Percentiles rank a stretch among this genome's conserved stretches.
Evolutionary conservation across 2,888 invertebrate species (phyloP).

Genomic region (Ommatoiulus sabulosus): DNA sequence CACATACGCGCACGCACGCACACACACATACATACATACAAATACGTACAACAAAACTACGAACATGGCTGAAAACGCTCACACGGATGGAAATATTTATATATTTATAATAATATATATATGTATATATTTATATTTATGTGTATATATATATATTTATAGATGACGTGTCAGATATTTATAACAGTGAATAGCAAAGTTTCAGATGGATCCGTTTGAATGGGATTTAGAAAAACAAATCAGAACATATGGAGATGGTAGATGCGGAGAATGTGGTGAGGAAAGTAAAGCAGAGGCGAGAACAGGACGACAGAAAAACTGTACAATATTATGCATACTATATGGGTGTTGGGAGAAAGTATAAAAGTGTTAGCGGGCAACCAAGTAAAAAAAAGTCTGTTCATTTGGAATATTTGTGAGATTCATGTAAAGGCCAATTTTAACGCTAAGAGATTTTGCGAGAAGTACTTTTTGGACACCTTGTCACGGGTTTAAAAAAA

Average conservation of each 20-base stretch:
- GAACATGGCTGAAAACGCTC: neutral
- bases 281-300: neutral
- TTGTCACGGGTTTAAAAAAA: too few species aligned
- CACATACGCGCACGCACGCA: neutral
- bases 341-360: neutral
- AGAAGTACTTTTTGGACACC: too few species aligned
- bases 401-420: neutral
- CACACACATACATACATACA: neutral
- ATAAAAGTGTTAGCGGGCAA: neutral
- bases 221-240: neutral
- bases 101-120: constrained; percentile 49
- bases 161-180: neutral
- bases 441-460: neutral
- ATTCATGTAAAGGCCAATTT: neutral
- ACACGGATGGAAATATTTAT: constrained; percentile 29
- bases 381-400: neutral
- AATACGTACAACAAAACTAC: neutral
- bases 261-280: neutral
- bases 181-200: constrained; percentile 19
- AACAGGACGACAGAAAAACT: constrained; percentile 5
- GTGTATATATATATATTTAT: constrained; percentile 40
- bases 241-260: neutral
- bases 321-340: constrained; percentile 2
- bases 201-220: neutral
- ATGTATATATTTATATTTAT: constrained; percentile 16